These are phyloP conservation scores for Verasper variegatus DNA, from an alignment of 2,113 vertebrate genomes.

Conservation along the genomic window DNA sequence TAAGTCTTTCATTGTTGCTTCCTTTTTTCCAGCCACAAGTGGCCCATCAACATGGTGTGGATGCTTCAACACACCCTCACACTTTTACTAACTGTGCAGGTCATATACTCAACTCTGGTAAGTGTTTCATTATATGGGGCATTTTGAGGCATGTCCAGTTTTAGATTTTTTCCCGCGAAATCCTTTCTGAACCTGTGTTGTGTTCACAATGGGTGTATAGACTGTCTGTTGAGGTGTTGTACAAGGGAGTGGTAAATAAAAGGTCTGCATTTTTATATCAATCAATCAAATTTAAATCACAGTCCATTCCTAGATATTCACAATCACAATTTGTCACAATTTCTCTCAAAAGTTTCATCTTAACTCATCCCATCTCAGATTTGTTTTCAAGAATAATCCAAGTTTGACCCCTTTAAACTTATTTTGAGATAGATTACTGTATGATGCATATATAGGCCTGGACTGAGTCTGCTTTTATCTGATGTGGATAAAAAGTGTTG, in stretches of 20 bases:
- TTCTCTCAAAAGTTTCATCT: conserved; percentile 26
- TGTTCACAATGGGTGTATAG: no score
- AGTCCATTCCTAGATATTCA: no score
- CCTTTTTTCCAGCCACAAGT: conserved; percentile 40
- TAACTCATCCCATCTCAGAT: conserved; percentile 44
- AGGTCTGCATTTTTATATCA: no score
- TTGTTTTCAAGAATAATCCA: conserved; percentile 7
- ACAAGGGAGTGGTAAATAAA: no score
- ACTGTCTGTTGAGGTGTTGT: no score
- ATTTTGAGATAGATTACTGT: conserved; percentile 20
- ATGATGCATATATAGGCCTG: conserved; percentile 10
- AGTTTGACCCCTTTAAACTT: conserved; percentile 5
- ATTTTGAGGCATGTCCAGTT: neutral
- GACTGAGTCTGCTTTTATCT: conserved; percentile 29
- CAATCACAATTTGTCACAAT: no score
- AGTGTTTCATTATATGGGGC: conserved; percentile 19
- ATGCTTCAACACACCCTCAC: conserved; percentile 46
- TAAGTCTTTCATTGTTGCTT: neutral
- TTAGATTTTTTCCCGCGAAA: no score
- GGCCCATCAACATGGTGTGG: conserved; percentile 68
- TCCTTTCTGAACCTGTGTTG: no score
- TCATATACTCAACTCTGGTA: conserved; percentile 73
- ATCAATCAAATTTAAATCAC: no score
- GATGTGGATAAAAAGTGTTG: conserved; percentile 39
- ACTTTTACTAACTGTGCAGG: conserved; percentile 59